Evolutionary conservation across 2,888 invertebrate species (phyloP).

Genomic region (Ecliptopera silaceata): DNA sequence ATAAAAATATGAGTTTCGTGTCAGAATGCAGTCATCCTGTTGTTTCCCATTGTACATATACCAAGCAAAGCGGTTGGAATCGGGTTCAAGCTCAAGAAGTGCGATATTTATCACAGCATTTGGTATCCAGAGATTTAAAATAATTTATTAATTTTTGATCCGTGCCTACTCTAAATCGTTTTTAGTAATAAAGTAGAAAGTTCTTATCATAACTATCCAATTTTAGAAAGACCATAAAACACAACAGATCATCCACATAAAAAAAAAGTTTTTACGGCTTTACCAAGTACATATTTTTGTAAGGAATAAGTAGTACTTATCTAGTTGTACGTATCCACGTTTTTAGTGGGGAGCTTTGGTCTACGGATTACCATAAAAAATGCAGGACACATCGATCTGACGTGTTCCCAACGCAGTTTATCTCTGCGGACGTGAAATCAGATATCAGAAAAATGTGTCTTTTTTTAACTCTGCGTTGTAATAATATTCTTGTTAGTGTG

Average conservation of each 20-base stretch:
- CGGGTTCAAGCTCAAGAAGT: no score
- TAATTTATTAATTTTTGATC: no score
- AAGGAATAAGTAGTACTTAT: not conserved
- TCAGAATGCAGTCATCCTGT: conserved; percentile 8
- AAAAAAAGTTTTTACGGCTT: not conserved
- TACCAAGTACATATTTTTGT: conserved; percentile 1
- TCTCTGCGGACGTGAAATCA: not conserved
- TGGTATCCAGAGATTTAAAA: no score
- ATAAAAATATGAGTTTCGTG: conserved; percentile 20
- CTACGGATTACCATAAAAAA: conserved; percentile 22
- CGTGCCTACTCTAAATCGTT: no score
- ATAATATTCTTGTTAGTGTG: no score
- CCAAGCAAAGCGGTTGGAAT: no score
- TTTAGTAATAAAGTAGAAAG: not conserved
- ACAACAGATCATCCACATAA: not conserved
- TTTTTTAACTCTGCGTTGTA: no score
- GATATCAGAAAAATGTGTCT: not conserved
- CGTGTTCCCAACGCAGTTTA: conserved; percentile 3
- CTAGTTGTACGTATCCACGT: not conserved
- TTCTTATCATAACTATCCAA: not conserved
- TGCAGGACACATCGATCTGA: conserved; percentile 20
- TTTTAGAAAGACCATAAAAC: not conserved
- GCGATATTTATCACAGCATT: no score
- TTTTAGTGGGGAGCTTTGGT: not conserved
- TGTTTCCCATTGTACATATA: not conserved